A percentile compares a stretch with the other conserved stretches of the same genome.
Conservation (phyloP, 2,888 invertebrate genomes). For the Apotomis capreana region DNA sequence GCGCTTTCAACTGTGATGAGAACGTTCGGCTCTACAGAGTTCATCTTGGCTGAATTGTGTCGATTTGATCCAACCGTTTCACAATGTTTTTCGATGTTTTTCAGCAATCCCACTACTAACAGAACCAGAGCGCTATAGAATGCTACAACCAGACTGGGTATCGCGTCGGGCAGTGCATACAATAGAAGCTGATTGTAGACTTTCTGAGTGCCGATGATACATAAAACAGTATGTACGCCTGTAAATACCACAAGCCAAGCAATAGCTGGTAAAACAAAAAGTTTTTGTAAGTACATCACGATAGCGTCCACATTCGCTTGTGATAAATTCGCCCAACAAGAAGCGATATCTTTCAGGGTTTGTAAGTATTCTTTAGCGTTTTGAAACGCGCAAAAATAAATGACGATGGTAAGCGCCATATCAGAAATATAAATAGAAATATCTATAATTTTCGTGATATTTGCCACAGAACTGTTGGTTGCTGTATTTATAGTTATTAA, state of each 20-base stretch:
- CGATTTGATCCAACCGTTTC: background rate
- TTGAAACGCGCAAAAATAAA: slow-evolving; percentile 2
- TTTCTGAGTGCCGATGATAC: background rate
- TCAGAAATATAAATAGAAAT: background rate
- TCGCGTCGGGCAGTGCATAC: background rate
- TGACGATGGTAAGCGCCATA: background rate
- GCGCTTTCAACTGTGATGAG: background rate
- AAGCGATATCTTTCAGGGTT: slow-evolving; percentile 4
- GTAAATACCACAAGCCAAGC: slow-evolving; percentile 2
- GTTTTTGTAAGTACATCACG: background rate
- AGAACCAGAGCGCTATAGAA: background rate
- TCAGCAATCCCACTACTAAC: slow-evolving; percentile 1
- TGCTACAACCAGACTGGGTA: slow-evolving; percentile 1
- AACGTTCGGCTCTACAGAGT: background rate
- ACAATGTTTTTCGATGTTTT: slow-evolving; percentile 12
- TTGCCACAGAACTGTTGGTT: background rate
- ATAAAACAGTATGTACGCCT: background rate
- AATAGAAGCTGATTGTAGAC: slow-evolving; percentile 6
- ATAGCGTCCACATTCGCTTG: background rate
- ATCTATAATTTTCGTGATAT: background rate
- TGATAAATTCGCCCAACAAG: slow-evolving; percentile 3
- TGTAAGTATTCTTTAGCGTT: slow-evolving; percentile 1
- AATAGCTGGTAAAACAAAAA: background rate
- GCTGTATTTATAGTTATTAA: background rate
- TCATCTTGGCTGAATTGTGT: too few relatives aligned